Conservation (phyloP, 2,113 vertebrate genomes). For the Danio rerio region DNA sequence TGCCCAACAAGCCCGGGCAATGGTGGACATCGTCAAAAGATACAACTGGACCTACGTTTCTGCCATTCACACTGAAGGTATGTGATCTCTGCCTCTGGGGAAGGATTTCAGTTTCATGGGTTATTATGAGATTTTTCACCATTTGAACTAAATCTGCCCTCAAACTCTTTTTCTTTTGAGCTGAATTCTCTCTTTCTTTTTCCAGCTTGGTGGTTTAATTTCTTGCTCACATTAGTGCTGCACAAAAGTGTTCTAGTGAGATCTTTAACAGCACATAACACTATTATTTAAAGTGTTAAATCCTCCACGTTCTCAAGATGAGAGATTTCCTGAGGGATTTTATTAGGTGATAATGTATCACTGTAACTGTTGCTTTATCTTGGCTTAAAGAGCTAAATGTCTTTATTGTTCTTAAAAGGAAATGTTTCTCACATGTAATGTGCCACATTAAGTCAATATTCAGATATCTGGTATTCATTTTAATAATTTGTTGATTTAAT, state of each 20-base stretch:
- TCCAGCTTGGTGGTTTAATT: not conserved
- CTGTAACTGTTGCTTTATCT: not conserved
- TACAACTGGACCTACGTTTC: slow-evolving; percentile 99
- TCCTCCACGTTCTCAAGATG: not conserved
- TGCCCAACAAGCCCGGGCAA: slow-evolving; percentile 93
- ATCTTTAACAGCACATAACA: not conserved
- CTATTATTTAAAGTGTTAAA: slow-evolving; percentile 12
- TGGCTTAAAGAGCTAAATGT: not conserved
- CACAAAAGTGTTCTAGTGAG: not conserved
- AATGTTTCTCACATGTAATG: too few species aligned
- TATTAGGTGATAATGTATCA: slow-evolving; percentile 9
- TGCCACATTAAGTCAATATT: not conserved
- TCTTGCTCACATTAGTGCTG: not conserved
- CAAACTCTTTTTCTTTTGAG: slow-evolving; percentile 2
- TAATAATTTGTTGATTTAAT: not conserved
- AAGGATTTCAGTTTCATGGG: not conserved
- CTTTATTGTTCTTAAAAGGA: not conserved
- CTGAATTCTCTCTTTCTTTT: not conserved
- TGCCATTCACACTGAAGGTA: slow-evolving; percentile 97
- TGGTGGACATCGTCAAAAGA: slow-evolving; percentile 98
- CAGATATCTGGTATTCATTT: not conserved
- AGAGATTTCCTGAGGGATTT: not conserved
- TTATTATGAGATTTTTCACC: not conserved
- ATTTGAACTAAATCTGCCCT: not conserved
- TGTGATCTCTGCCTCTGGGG: slow-evolving; percentile 12